Evolutionary conservation across 2,113 vertebrate genomes (phyloP).

Genomic region (Pardalotus punctatus): DNA sequence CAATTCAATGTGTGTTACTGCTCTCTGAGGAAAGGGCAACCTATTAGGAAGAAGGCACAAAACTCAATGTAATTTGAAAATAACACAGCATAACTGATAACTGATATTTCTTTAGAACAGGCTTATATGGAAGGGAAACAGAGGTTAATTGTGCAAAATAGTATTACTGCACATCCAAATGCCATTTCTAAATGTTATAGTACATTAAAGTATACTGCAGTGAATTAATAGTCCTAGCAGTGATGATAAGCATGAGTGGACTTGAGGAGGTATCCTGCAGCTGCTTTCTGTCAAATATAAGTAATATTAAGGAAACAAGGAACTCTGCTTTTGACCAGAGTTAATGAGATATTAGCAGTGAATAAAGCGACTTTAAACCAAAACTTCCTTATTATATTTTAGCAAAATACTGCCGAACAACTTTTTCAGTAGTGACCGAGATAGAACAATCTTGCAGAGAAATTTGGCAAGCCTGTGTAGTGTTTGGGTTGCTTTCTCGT

Average conservation of each 20-base stretch:
- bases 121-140: slow-evolving; percentile 8
- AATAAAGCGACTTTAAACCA: background rate
- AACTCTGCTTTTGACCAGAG: background rate
- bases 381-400: background rate
- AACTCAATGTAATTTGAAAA: slow-evolving; percentile 35
- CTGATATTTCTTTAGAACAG: slow-evolving; percentile 16
- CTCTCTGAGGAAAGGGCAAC: slow-evolving; percentile 28
- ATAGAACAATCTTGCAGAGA: background rate
- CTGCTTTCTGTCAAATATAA: slow-evolving; percentile 24
- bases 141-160: slow-evolving; percentile 62
- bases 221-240: slow-evolving; percentile 49
- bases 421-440: background rate
- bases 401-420: background rate
- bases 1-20: background rate
- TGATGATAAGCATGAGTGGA: slow-evolving; percentile 5
- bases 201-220: slow-evolving; percentile 36
- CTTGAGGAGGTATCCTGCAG: background rate
- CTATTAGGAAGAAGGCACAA: slow-evolving; percentile 6
- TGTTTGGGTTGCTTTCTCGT: background rate
- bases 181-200: slow-evolving; percentile 39
- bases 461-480: background rate
- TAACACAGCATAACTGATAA: background rate
- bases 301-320: slow-evolving; percentile 15
- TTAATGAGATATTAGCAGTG: background rate
- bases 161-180: slow-evolving; percentile 38